phyloP scores from a whole-genome alignment of 2,113 vertebrate species.

The Sceloporus undulatus region DNA sequence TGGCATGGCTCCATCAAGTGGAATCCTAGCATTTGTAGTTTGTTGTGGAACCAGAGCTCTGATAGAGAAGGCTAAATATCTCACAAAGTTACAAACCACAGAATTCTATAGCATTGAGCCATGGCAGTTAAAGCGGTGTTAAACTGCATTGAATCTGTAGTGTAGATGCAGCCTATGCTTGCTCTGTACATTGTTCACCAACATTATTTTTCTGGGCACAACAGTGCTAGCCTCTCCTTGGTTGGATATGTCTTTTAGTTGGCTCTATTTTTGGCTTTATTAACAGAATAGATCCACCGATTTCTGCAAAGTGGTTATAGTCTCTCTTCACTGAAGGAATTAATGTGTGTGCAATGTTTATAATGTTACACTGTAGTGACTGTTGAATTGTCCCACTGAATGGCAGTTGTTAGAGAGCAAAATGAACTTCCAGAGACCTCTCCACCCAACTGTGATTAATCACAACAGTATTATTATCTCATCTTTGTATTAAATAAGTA shows the following conservation, averaged over 20 bases:
- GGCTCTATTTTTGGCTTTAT: background rate
- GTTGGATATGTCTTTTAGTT: background rate
- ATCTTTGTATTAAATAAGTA: slow-evolving; percentile 71
- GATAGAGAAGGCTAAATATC: too few species aligned
- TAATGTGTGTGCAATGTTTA: slow-evolving; percentile 32
- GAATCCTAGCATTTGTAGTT: too few species aligned
- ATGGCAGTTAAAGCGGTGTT: too few species aligned
- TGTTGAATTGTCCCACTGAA: slow-evolving; percentile 43
- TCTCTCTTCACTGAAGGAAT: slow-evolving; percentile 15
- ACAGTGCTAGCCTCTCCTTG: background rate
- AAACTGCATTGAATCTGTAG: too few species aligned
- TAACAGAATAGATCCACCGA: too few species aligned
- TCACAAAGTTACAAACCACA: too few species aligned
- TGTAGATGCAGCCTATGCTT: background rate
- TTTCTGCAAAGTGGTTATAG: background rate
- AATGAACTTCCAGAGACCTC: slow-evolving; percentile 46
- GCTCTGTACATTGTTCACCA: background rate
- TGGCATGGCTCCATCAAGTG: too few species aligned
- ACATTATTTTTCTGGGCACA: background rate
- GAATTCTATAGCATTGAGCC: too few species aligned
- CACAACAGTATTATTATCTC: slow-evolving; percentile 33
- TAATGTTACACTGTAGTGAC: background rate
- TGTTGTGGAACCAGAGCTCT: too few species aligned
- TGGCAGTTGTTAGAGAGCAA: slow-evolving; percentile 26
- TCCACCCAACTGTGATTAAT: slow-evolving; percentile 32